Conservation (phyloP, 2,797 vertebrate species). For the Clarias fuscus region DNA sequence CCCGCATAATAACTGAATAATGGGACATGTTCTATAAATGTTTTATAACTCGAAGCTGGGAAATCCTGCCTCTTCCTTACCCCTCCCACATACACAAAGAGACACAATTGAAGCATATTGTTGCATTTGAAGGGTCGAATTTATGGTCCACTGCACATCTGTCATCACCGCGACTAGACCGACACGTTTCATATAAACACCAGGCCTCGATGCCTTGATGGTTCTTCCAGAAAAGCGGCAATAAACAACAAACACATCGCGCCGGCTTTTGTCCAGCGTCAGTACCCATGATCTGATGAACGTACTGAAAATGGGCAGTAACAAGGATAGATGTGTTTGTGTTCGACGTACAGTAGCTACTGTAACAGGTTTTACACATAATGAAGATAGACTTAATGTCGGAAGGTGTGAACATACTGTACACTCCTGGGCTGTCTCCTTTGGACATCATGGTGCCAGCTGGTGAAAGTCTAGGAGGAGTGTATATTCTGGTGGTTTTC, state of each 20-base stretch:
- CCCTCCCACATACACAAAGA: not conserved
- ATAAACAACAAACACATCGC: not conserved
- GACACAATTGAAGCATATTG: constrained; percentile 5
- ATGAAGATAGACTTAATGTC: not conserved
- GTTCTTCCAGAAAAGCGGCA: not conserved
- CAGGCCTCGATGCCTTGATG: not conserved
- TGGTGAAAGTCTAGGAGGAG: not conserved
- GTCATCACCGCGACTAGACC: not conserved
- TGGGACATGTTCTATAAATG: not conserved
- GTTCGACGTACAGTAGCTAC: not conserved
- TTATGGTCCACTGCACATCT: constrained; percentile 26
- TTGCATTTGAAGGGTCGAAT: constrained; percentile 19
- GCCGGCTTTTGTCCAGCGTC: not conserved
- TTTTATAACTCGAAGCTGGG: not conserved
- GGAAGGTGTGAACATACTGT: not conserved
- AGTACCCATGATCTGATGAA: not conserved
- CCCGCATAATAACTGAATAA: not conserved
- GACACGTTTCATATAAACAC: not conserved
- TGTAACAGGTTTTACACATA: not conserved
- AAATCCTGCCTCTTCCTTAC: not conserved
- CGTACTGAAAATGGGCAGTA: not conserved
- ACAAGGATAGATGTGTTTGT: not conserved
- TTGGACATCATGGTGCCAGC: constrained; percentile 3
- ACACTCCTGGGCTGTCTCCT: not conserved
- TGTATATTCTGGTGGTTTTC: constrained; percentile 23